These are phyloP conservation scores for Caenorhabditis inopinata DNA, from an alignment of 1,140 invertebrate species.

Conservation along the genomic window DNA sequence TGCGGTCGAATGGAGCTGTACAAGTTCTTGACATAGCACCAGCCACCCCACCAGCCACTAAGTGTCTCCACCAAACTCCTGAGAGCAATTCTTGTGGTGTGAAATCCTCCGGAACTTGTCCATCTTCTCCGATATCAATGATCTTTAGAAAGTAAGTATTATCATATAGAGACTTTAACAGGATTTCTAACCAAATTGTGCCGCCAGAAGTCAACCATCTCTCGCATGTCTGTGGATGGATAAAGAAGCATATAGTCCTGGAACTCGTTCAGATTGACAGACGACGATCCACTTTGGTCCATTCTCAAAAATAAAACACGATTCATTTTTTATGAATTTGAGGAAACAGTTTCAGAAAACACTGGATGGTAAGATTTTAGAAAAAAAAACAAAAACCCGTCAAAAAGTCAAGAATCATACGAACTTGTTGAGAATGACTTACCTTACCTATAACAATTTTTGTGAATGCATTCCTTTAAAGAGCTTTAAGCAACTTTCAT, in stretches of 20 bases:
- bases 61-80: constrained; percentile 80
- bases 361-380: not conserved
- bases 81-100: constrained; percentile 83
- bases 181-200: constrained; percentile 79
- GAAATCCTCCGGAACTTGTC: constrained; percentile 94
- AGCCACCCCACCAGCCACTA: constrained; percentile 90
- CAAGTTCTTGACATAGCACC: constrained; percentile 92
- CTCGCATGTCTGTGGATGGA: constrained; percentile 82
- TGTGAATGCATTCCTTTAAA: too few species aligned
- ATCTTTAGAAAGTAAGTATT: constrained; percentile 74
- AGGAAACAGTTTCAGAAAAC: too few species aligned
- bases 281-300: constrained; percentile 83
- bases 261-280: constrained; percentile 95
- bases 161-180: not conserved
- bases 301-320: constrained; percentile 65
- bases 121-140: constrained; percentile 93
- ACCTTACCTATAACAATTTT: too few species aligned
- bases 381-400: too few species aligned
- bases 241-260: constrained; percentile 88
- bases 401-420: too few species aligned
- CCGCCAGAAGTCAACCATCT: constrained; percentile 90
- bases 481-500: too few species aligned
- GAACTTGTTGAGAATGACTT: too few species aligned
- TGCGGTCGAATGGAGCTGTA: constrained; percentile 91
- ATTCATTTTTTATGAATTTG: too few species aligned